Evolutionary conservation across 2,113 vertebrate species (phyloP), one percentile per base, ranked within the genome.

Genomic region (Chascanopsetta lugubris): DNA sequence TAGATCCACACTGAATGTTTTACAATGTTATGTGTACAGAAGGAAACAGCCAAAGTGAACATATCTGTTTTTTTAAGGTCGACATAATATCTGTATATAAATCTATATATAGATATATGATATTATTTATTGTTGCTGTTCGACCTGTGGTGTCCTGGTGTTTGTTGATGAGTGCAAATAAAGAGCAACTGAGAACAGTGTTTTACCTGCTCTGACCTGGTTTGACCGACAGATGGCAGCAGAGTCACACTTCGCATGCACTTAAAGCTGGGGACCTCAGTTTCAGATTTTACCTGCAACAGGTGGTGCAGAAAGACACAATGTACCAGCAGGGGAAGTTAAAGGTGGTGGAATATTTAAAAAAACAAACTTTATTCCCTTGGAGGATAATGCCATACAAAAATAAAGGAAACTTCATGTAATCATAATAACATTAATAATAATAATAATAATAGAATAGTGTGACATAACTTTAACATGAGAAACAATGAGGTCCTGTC

Each of bases 291-390:
- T 25, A 12, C 11, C 40, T 22, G 48, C 85, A 85, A 50, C 45
- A 80, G 83, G 66, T 59, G 83, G 85, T 59, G 66, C 58, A 48
- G 20, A 27, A 83, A 67, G 24, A 82, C 20, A 62, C 64, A 45
- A 21, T 59, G 18, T 56, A 17, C 7, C 4, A 1, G 2, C 54
- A 29, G 20, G 6, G 7, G 10, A 25, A 20, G 15, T 11, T 6
- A 25, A 20, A 15, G 15, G 11, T 13, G 1, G 7, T 1, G 5
- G 27, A 56, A 60, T 64, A 69, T 79, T 67, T 74, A 69, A 70
- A 82, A 66, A n/a, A n/a, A n/a, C n/a, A 85, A 84, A 78, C 61
- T 90, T 90, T 90, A 89, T 92, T 92, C 85, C 88, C 58, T 77
- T 78, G 36, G 42, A 91, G 82, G 77, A 86, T 87, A 89, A 88